phyloP scores from a whole-genome alignment of 2,888 invertebrate species.

The Mamestra brassicae region DNA sequence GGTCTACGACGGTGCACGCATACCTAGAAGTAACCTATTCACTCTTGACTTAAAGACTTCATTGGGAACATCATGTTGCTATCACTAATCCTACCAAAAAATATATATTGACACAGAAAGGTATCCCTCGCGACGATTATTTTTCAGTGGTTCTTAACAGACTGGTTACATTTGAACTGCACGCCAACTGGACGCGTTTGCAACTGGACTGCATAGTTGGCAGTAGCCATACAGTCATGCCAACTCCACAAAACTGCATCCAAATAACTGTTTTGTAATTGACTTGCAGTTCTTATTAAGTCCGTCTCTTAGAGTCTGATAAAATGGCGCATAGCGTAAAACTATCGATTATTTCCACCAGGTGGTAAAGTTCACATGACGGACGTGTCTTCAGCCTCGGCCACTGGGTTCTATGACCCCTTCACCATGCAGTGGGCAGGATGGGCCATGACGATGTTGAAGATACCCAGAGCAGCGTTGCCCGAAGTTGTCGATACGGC shows the following conservation, averaged over 20 bases:
- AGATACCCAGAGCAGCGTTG: conserved; percentile 94
- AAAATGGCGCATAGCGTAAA: conserved; percentile 31
- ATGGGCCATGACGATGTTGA: conserved; percentile 93
- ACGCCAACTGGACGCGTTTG: background rate
- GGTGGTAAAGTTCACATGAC: conserved; percentile 93
- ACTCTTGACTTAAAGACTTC: no score
- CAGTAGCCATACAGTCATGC: background rate
- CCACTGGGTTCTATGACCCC: conserved; percentile 98
- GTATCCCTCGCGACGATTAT: background rate
- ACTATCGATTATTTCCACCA: conserved; percentile 60
- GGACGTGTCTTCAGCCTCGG: conserved; percentile 97
- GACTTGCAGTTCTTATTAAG: no score
- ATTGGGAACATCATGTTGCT: background rate
- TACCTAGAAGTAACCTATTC: no score
- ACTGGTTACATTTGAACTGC: background rate
- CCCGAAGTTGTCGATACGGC: conserved; percentile 96
- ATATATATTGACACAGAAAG: no score
- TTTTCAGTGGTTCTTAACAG: background rate
- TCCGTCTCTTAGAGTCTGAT: background rate
- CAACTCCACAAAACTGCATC: background rate
- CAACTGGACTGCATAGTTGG: background rate
- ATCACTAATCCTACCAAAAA: background rate
- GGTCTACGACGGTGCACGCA: no score
- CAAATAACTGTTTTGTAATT: no score
- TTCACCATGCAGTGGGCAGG: conserved; percentile 96